A percentile compares a stretch with the other conserved stretches of the same genome.
Evolutionary conservation across 2,888 invertebrate species (phyloP).

Genomic region (Pyrgus malvae): DNA sequence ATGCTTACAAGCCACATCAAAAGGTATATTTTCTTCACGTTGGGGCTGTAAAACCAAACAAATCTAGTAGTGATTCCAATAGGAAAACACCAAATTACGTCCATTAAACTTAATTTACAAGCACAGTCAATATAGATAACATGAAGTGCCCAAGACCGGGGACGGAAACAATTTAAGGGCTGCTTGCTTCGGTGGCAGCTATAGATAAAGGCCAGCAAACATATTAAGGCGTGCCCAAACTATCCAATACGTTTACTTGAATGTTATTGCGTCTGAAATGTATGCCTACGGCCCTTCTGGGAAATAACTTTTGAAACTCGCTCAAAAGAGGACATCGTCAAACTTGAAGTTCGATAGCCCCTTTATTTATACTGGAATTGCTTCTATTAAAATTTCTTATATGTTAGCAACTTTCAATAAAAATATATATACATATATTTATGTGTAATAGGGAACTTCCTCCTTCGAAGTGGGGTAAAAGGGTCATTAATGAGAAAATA

Average conservation of each 20-base stretch:
- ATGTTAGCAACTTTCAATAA: no score
- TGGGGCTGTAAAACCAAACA: no score
- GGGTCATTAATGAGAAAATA: no score
- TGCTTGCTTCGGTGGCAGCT: not conserved
- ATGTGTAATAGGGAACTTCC: no score
- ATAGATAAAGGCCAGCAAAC: slow-evolving; percentile 23
- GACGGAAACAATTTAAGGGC: slow-evolving; percentile 4
- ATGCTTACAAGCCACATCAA: no score
- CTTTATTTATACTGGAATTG: no score
- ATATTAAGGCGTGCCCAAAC: slow-evolving; percentile 22
- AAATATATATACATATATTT: no score
- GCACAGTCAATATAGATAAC: not conserved
- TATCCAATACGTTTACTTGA: slow-evolving; percentile 22
- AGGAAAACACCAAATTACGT: not conserved
- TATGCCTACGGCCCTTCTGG: slow-evolving; percentile 22
- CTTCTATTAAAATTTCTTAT: not conserved
- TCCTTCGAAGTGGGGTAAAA: no score
- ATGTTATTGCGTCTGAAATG: slow-evolving; percentile 21
- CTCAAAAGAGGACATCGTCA: slow-evolving; percentile 4
- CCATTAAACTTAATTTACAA: not conserved
- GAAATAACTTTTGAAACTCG: slow-evolving; percentile 19
- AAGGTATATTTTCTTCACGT: no score
- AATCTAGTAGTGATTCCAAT: no score
- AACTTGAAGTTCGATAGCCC: slow-evolving; percentile 7
- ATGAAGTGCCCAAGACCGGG: not conserved